Evolutionary conservation across 1,140 invertebrate genomes (phyloP).

Genomic region (Carcinoscorpius rotundicauda): DNA sequence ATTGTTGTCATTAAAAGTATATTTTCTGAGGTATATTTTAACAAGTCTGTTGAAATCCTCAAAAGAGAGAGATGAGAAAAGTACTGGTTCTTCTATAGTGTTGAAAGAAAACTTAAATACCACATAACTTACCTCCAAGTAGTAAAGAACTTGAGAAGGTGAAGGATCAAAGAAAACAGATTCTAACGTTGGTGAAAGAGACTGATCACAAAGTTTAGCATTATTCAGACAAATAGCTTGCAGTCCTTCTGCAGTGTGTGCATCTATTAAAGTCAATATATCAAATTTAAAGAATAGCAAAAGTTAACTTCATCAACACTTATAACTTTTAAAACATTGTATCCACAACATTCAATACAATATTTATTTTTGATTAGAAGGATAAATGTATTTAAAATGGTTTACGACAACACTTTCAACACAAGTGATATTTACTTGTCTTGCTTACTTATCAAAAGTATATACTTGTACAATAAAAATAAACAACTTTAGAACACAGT

Average conservation of each 20-base stretch:
- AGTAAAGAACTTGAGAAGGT: slow-evolving; percentile 64
- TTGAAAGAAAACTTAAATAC: slow-evolving; percentile 21
- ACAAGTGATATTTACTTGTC: no score
- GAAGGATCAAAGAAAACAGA: slow-evolving; percentile 57
- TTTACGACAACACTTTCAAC: no score
- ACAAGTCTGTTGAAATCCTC: no score
- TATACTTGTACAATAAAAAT: no score
- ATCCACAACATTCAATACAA: background rate
- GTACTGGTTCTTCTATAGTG: no score
- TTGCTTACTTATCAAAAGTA: no score
- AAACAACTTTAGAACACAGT: no score
- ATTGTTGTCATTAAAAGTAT: no score
- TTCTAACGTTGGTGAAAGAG: slow-evolving; percentile 45
- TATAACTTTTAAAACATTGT: background rate
- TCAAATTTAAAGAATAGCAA: background rate
- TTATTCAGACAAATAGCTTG: slow-evolving; percentile 38
- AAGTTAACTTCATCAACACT: background rate
- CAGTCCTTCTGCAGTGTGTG: slow-evolving; percentile 52
- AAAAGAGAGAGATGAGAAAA: no score
- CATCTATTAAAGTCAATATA: slow-evolving; percentile 25
- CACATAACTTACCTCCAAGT: slow-evolving; percentile 43
- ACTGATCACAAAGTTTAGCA: slow-evolving; percentile 27
- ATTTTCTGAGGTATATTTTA: no score
- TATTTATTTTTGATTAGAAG: no score
- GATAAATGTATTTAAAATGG: no score